Percentiles rank a stretch among this genome's conserved stretches.
Conservation (phyloP, 1,140 invertebrate genomes). For the Drosophila lowei region DNA sequence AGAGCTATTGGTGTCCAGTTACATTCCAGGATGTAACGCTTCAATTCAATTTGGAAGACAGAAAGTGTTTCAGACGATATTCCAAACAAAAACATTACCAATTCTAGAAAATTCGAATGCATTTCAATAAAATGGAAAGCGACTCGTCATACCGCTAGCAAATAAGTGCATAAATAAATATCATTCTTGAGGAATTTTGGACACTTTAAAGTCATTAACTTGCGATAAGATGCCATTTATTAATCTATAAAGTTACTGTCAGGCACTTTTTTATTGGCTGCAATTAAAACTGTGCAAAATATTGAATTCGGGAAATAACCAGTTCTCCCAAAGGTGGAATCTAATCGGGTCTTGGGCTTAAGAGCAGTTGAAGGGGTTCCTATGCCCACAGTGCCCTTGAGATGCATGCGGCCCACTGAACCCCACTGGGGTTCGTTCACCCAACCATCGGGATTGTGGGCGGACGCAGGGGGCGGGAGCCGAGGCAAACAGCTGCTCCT, state of each 20-base stretch:
- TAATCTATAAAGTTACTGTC: too few relatives aligned
- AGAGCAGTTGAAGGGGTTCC: not conserved
- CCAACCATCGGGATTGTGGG: constrained; percentile 53
- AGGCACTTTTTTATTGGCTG: not conserved
- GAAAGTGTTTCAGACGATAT: too few relatives aligned
- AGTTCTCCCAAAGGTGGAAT: not conserved
- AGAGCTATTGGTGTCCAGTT: too few relatives aligned
- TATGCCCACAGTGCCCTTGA: constrained; percentile 23
- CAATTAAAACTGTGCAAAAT: too few relatives aligned
- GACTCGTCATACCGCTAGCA: too few relatives aligned
- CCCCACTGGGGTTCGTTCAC: constrained; percentile 66
- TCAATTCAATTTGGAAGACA: too few relatives aligned
- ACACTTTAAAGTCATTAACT: not conserved
- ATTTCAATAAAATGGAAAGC: too few relatives aligned
- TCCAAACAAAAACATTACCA: too few relatives aligned
- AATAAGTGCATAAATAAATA: too few relatives aligned
- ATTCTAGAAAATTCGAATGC: too few relatives aligned
- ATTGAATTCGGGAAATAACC: not conserved
- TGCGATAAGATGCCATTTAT: not conserved
- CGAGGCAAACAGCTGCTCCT: constrained; percentile 66
- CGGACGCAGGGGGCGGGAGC: not conserved
- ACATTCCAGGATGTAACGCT: too few relatives aligned
- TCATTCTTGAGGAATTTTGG: not conserved
- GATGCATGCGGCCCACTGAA: constrained; percentile 18
- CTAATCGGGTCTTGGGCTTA: constrained; percentile 4